Evolutionary conservation across 2,797 vertebrate species (phyloP).

Genomic region (Decapterus maruadsi): DNA sequence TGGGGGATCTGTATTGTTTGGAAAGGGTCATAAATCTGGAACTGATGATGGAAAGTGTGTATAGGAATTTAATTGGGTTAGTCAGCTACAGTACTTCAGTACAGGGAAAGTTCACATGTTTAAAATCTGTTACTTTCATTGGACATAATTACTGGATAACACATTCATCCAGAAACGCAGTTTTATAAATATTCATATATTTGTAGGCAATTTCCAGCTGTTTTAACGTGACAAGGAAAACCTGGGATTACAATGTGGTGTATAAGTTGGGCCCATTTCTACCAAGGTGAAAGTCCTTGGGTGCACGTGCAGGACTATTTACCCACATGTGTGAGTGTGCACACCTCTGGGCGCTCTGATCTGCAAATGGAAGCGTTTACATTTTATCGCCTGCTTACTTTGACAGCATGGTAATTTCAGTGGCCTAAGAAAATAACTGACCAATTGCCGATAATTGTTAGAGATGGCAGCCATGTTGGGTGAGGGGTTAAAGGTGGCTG

Average conservation of each 20-base stretch:
- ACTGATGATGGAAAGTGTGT: conserved; percentile 61
- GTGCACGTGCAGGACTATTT: conserved; percentile 46
- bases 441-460: conserved; percentile 93
- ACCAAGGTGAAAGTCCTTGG: not conserved
- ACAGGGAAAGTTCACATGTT: conserved; percentile 5
- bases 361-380: conserved; percentile 88
- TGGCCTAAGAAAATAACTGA: conserved; percentile 91
- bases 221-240: not conserved
- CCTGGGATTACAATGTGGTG: not conserved
- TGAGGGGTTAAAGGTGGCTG: conserved; percentile 69
- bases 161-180: not conserved
- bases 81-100: conserved; percentile 28
- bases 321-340: conserved; percentile 58
- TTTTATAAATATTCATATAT: not conserved
- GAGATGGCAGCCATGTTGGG: conserved; percentile 83
- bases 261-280: not conserved
- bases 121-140: conserved; percentile 7
- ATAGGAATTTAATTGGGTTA: conserved; percentile 55
- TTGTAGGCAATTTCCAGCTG: not conserved
- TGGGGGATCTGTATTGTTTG: conserved; percentile 70
- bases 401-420: conserved; percentile 87
- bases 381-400: conserved; percentile 85
- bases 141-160: not conserved
- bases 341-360: conserved; percentile 64
- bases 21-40: conserved; percentile 68